Evolutionary conservation across 2,797 vertebrate genomes (phyloP), one percentile per base, ranked within the genome.

Genomic region (Pseudomugil gertrudae): DNA sequence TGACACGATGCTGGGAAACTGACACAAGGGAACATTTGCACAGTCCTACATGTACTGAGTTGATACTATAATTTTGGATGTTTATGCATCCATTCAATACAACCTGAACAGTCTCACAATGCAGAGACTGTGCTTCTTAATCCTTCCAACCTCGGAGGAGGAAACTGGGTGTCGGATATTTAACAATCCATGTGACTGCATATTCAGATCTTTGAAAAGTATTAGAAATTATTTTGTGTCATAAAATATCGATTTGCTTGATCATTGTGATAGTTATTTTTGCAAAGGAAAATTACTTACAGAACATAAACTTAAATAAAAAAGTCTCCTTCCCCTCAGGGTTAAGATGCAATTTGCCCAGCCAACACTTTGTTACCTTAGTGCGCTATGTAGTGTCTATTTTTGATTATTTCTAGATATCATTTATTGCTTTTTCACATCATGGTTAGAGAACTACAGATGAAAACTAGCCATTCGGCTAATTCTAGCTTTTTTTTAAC

Each of bases 1-100:
- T 82, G 80, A 89, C 88, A 89, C 26, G 86, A 85, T 70, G 43
- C 62, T 40, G 54, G 78, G 59, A 78, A 83, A 77, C 61, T 35
- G 53, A 59, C 78, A 69, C 74, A 76, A 86, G 80, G 74, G 45
- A 84, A 78, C 69, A 73, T 76, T 54, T 83, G 60, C 65, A 74
- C 17, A 53, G 63, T 69, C 19, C 23, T 82, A 63, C 72, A 85
- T 81, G 71, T 78, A 59, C 62, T 23, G 69, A 67, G 54, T 57
- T 72, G 79, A 76, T 76, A 47, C 56, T 61, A 17, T 59, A 40
- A 69, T 57, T 70, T 40, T 40, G 33, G 47, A 47, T 52, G 9
- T 32, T 43, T 59, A 43, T 29, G 52, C 35, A 23, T 52, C 40
- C 14, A 47, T 67, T 59, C 40, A 61, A 61, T 64, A 68, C 56